Base-by-base conservation (phyloP, 2,888 invertebrate genomes). In the Tolmerus cingulatus region DNA sequence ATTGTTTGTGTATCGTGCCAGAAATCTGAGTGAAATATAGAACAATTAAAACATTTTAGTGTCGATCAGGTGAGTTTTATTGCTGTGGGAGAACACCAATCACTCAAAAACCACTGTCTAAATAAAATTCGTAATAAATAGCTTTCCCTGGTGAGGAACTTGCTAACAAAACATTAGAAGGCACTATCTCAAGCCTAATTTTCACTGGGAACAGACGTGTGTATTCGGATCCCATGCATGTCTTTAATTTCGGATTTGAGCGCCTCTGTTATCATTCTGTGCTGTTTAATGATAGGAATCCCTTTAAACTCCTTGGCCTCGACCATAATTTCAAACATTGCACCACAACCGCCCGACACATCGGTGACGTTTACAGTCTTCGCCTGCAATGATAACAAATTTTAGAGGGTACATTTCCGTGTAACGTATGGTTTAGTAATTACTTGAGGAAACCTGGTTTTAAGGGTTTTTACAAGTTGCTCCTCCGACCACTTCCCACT, bases 211-310 rank as follows among this genome's bases (percentile, higher is more conserved):
- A 94, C 92, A 87, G 94, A 93, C 0, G 97, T 97, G 89, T 95
- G 94, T 90, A 97, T 96, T 89, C 96, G 94, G 86, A 97, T 93
- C 9, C 97, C 97, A 91, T 97, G 97, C 95, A 97, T 97, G 90
- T 95, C 94, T 90, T 96, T 96, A 88, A 97, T 97, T 93, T 97
- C 96, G 89, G 94, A 94, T 90, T 96, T 95, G 66, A 97, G 93
- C 5, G 94, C 94, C 89, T 96, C 95, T 66, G 96, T 96, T 7
- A 97, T 95, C 43, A 96, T 91, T 89, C 95, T 93, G 91, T 97
- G 96, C 90, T 96, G 97, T 90, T 96, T 96, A 1, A 96, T 94
- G 87, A 94, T 94, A 34, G 94, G 94, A 51, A 96, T 90, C 16
- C 96, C 96, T 91, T 94, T 93, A 90, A 97, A 97, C 90, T 96